Conservation (phyloP, 2,113 vertebrate species). For the Corvus moneduloides region DNA sequence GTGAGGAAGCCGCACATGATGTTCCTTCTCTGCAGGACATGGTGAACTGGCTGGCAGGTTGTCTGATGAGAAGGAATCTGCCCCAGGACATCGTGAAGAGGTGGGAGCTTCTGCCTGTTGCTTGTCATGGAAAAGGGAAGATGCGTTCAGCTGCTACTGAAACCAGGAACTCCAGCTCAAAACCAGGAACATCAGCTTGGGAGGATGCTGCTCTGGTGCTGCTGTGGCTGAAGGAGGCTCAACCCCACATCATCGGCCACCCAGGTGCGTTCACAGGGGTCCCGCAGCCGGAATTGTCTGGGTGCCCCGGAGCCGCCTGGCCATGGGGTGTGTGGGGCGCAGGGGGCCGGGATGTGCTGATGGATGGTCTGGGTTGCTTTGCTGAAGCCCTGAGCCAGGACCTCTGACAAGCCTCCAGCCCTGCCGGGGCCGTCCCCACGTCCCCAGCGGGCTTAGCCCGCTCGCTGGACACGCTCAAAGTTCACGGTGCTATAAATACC, state of each 20-base stretch:
- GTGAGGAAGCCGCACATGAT: not conserved
- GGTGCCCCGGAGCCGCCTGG: not conserved
- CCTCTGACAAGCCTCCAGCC: not conserved
- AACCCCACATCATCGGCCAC: rapidly evolving
- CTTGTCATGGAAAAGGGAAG: not conserved
- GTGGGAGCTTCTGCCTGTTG: not conserved
- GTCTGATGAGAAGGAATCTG: not conserved
- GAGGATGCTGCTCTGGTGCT: rapidly evolving
- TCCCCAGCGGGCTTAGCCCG: not conserved
- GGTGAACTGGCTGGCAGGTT: not conserved
- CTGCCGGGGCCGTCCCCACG: not conserved
- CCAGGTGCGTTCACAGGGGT: rapidly evolving
- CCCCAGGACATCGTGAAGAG: rapidly evolving
- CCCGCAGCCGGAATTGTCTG: not conserved
- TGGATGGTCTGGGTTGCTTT: rapidly evolving
- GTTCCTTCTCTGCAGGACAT: not conserved
- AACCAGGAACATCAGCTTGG: not conserved
- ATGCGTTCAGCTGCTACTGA: not conserved
- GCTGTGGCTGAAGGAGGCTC: not conserved
- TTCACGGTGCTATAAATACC: constrained; percentile 65
- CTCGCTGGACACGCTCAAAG: constrained; percentile 37
- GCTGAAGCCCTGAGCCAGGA: not conserved
- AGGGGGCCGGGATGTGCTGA: not conserved
- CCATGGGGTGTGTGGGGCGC: rapidly evolving
- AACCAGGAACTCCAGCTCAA: not conserved